phyloP scores from a whole-genome alignment of 1,140 invertebrate genomes.

The Bombus affinis region DNA sequence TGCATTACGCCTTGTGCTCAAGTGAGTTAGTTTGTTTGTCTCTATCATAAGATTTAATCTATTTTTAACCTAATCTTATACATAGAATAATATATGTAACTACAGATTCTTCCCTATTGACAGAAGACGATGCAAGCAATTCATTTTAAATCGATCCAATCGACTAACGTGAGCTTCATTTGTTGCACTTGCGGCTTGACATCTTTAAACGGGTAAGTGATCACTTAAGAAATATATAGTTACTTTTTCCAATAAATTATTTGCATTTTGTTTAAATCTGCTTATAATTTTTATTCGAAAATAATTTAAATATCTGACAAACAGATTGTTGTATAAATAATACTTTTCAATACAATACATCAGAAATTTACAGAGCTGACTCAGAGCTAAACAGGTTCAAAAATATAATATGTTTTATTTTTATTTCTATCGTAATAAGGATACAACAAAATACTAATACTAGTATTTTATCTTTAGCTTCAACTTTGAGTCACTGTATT shows the following conservation, averaged over 20 bases:
- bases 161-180: neutral
- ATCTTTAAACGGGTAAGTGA: neutral
- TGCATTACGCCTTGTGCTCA: neutral
- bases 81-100: neutral
- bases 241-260: neutral
- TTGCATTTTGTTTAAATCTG: too few relatives aligned
- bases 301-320: neutral
- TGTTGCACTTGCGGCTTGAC: too few relatives aligned
- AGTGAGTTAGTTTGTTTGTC: neutral
- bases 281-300: neutral
- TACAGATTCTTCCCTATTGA: neutral
- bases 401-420: neutral
- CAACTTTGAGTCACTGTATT: conserved; percentile 56
- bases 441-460: neutral
- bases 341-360: too few relatives aligned
- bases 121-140: neutral
- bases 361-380: too few relatives aligned
- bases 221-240: neutral
- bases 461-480: neutral
- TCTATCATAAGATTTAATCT: neutral
- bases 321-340: neutral
- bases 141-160: neutral
- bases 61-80: neutral
- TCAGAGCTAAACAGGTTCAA: neutral
- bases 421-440: too few relatives aligned